These are phyloP conservation scores for Aphodius sticticus DNA, from an alignment of 2,888 invertebrate species.

Conservation along the genomic window DNA sequence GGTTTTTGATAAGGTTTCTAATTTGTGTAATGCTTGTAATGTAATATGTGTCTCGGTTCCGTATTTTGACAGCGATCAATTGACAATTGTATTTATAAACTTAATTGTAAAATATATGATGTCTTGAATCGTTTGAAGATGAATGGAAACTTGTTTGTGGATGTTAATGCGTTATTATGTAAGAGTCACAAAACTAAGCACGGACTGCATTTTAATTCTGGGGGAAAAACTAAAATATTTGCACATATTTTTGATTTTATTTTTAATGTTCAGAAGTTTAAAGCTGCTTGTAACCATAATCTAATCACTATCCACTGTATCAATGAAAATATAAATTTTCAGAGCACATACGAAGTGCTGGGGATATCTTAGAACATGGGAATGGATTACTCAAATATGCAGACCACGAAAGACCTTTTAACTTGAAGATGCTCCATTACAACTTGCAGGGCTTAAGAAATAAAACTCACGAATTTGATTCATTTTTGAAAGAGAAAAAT, in stretches of 20 bases:
- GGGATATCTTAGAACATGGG: too few relatives aligned
- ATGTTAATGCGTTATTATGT: background rate
- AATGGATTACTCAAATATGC: too few relatives aligned
- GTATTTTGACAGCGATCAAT: background rate
- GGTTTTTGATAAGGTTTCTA: background rate
- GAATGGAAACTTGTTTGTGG: background rate
- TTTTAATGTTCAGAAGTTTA: too few relatives aligned
- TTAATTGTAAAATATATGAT: conserved; percentile 5
- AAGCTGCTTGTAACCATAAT: too few relatives aligned
- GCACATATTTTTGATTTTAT: too few relatives aligned
- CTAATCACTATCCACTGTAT: too few relatives aligned
- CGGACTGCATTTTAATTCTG: background rate
- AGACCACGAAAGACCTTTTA: too few relatives aligned
- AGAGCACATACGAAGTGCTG: too few relatives aligned
- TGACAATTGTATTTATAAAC: background rate
- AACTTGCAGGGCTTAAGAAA: background rate
- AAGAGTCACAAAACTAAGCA: background rate
- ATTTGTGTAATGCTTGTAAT: background rate
- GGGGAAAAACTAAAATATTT: background rate
- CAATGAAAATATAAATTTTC: too few relatives aligned
- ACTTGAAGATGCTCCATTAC: background rate
- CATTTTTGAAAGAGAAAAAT: background rate
- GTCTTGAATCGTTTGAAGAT: background rate
- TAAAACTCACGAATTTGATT: conserved; percentile 9
- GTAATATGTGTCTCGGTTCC: background rate